Base-by-base conservation (phyloP, 2,797 vertebrate genomes). In the Oceanodroma leucorhoa region DNA sequence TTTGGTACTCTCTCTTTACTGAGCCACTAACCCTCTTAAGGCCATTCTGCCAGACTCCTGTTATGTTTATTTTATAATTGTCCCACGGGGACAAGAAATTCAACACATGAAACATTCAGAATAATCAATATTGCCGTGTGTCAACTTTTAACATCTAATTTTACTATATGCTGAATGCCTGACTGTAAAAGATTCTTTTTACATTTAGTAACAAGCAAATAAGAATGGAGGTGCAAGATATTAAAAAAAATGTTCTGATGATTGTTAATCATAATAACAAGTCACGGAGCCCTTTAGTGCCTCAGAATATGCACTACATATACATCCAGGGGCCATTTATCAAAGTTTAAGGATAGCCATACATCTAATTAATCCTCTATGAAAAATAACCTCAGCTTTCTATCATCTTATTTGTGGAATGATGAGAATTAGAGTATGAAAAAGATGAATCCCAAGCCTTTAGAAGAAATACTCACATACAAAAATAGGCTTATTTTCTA, bases 81-180 rank as follows among this genome's bases (percentile, higher is more conserved):
- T 98, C 98, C 98, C 98, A 98, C 98, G 51, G 99, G 99, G 99
- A 99, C 98, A 98, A 99, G 98, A 98, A 97, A 98, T 98, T 99
- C 98, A 98, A 98, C 98, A 99, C 98, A 95, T 98, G 98, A 98
- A 98, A 98, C 98, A 98, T 99, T 99, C 95, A 66, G 96, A 96
- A 96, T 93, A 91, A 96, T 93, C 87, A 83, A 70, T 94, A 96
- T 73, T 97, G 96, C 95, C 7, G 7, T 53, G 90, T 92, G 78
- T 97, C 95, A 95, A 77, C 90, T 93, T 84, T 89, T 79, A 95
- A 90, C 64, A 88, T 83, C 41, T 95, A 89, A 86, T 90, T 94
- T 93, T 79, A 57, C 69, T 92, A 61, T n/a, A 75, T 48, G 57
- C 93, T 81, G 90, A 93, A 95, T 67, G 95, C 92, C 89, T 92